A percentile compares a stretch with the other conserved stretches of the same genome.
These are phyloP conservation scores for Drosophila sulfurigaster DNA, from an alignment of 1,140 invertebrate genomes.

Conservation along the genomic window DNA sequence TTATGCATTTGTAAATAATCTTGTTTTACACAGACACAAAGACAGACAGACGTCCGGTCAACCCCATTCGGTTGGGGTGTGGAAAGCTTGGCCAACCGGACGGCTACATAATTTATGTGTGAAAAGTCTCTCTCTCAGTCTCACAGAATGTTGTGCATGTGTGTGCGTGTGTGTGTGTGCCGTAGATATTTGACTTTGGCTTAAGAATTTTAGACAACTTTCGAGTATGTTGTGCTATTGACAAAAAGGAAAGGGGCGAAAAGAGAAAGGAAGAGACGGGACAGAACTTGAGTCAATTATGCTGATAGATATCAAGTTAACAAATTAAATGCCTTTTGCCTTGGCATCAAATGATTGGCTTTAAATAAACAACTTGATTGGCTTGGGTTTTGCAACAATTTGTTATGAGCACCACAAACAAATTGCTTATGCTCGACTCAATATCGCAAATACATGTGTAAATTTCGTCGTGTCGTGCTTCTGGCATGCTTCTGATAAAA, in stretches of 20 bases:
- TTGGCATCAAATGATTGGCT: constrained; percentile 41
- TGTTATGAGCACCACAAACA: constrained; percentile 1
- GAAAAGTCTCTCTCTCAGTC: constrained; percentile 62
- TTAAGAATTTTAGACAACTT: constrained; percentile 73
- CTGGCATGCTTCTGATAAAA: neutral
- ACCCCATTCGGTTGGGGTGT: neutral
- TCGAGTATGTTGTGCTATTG: constrained; percentile 21
- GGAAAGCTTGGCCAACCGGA: constrained; percentile 36
- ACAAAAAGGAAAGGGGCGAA: neutral
- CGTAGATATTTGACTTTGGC: constrained; percentile 48
- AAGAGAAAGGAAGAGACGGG: no score
- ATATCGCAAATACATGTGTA: neutral
- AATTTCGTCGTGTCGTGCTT: neutral
- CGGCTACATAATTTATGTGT: constrained; percentile 77
- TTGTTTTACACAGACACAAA: constrained; percentile 64
- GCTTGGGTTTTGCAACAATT: constrained; percentile 14
- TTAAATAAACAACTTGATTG: constrained; percentile 48
- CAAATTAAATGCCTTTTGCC: constrained; percentile 74
- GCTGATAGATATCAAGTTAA: constrained; percentile 65
- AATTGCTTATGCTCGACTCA: constrained; percentile 6
- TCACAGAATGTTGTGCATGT: constrained; percentile 18
- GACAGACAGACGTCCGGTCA: constrained; percentile 30
- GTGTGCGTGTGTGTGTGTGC: no score
- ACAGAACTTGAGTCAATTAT: constrained; percentile 66
- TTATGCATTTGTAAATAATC: constrained; percentile 80